These are phyloP conservation scores for Misgurnus mizolepis DNA, from an alignment of 2,113 vertebrate species.

Conservation along the genomic window DNA sequence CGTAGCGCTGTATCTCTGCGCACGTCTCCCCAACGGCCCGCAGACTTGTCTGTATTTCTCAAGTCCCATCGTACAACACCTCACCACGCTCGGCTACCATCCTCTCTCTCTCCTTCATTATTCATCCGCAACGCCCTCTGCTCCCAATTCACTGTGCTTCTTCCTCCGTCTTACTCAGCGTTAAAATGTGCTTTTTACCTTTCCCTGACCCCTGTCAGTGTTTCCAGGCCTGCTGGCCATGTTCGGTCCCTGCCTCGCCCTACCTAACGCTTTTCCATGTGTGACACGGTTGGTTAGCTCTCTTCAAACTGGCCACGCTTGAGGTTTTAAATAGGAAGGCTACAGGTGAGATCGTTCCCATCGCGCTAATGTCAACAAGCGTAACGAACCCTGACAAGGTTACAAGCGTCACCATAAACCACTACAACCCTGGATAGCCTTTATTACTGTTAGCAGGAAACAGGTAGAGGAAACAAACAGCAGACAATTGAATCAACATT, in stretches of 20 bases:
- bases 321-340: conserved; percentile 39
- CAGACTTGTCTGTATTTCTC: conserved; percentile 38
- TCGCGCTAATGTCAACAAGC: conserved; percentile 33
- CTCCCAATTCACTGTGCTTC: conserved; percentile 26
- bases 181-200: conserved; percentile 40
- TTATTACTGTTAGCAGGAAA: conserved; percentile 54
- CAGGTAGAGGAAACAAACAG: conserved; percentile 39
- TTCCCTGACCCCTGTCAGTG: conserved; percentile 39
- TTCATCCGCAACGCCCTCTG: conserved; percentile 19
- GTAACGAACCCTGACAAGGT: conserved; percentile 53
- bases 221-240: conserved; percentile 30
- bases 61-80: conserved; percentile 43
- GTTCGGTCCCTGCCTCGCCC: neutral
- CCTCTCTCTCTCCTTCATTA: conserved; percentile 32
- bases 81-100: neutral
- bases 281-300: conserved; percentile 22
- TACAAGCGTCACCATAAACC: conserved; percentile 37
- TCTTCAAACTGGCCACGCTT: conserved; percentile 26
- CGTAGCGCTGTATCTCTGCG: conserved; percentile 32
- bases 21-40: conserved; percentile 44
- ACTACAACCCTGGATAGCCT: conserved; percentile 34
- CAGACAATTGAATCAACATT: conserved; percentile 29
- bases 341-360: conserved; percentile 42
- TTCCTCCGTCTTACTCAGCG: conserved; percentile 5
- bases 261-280: conserved; percentile 19